A percentile compares a stretch with the other conserved stretches of the same genome.
Conservation (phyloP, 2,797 vertebrate genomes). For the Oreochromis grahami region DNA sequence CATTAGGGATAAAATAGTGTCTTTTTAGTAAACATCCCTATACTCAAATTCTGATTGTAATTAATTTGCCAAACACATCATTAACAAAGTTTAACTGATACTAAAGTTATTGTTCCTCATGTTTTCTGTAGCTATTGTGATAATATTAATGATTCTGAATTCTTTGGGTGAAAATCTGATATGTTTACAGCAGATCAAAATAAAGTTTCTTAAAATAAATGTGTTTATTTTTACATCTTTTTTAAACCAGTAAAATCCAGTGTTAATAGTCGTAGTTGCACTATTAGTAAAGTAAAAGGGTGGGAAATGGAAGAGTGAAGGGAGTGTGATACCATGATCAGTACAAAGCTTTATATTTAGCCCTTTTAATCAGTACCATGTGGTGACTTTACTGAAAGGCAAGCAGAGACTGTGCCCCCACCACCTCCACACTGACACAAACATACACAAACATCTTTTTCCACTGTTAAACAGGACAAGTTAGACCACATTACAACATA, state of each 20-base stretch:
- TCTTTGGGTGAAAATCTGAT: background rate
- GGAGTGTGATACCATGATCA: background rate
- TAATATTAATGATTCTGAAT: background rate
- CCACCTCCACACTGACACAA: background rate
- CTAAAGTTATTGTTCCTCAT: background rate
- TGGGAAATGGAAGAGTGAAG: background rate
- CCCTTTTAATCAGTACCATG: background rate
- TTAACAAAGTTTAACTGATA: background rate
- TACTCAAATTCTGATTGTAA: background rate
- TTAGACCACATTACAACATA: background rate
- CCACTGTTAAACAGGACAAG: background rate
- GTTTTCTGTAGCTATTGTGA: background rate
- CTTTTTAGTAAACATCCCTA: background rate
- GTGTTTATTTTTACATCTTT: background rate
- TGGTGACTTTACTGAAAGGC: background rate
- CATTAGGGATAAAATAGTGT: background rate
- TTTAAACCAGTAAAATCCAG: background rate
- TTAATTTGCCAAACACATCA: background rate
- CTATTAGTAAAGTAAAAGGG: background rate
- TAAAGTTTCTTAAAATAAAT: background rate
- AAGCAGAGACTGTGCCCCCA: background rate
- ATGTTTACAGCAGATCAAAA: background rate
- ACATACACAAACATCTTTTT: background rate
- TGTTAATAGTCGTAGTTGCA: background rate
- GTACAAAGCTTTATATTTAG: background rate